phyloP scores from a whole-genome alignment of 2,113 vertebrate genomes.

The Polypterus bichir region DNA sequence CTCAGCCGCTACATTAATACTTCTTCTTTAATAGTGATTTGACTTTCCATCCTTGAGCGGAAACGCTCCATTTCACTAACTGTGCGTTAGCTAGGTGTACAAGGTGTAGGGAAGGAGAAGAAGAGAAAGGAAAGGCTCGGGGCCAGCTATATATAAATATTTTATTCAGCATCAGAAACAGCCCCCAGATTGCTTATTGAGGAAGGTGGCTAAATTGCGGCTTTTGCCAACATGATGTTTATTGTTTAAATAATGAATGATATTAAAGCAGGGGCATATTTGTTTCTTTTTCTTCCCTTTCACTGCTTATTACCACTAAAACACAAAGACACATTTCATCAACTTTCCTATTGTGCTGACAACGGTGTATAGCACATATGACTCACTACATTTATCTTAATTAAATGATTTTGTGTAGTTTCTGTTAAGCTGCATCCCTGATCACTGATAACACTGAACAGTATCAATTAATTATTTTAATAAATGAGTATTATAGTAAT shows the following conservation, averaged over 20 bases:
- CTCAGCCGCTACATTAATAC: constrained; percentile 53
- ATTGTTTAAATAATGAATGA: constrained; percentile 23
- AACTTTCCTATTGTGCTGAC: too few species aligned
- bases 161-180: constrained; percentile 45
- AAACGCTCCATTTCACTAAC: constrained; percentile 47
- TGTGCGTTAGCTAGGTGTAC: constrained; percentile 53
- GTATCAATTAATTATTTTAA: too few species aligned
- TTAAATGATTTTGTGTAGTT: too few species aligned
- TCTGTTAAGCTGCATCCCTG: too few species aligned
- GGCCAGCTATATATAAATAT: constrained; percentile 54
- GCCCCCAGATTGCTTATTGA: constrained; percentile 37
- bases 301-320: background rate
- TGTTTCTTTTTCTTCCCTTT: constrained; percentile 10
- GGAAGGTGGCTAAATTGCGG: constrained; percentile 28
- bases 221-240: constrained; percentile 20
- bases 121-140: constrained; percentile 39
- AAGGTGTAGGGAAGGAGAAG: constrained; percentile 24
- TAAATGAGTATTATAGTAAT: too few species aligned
- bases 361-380: too few species aligned
- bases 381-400: too few species aligned
- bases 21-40: constrained; percentile 52
- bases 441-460: too few species aligned
- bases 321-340: background rate
- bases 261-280: constrained; percentile 16
- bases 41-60: constrained; percentile 40